These are phyloP conservation scores for Incurvaria masculella DNA, from an alignment of 2,888 invertebrate genomes.

Conservation along the genomic window DNA sequence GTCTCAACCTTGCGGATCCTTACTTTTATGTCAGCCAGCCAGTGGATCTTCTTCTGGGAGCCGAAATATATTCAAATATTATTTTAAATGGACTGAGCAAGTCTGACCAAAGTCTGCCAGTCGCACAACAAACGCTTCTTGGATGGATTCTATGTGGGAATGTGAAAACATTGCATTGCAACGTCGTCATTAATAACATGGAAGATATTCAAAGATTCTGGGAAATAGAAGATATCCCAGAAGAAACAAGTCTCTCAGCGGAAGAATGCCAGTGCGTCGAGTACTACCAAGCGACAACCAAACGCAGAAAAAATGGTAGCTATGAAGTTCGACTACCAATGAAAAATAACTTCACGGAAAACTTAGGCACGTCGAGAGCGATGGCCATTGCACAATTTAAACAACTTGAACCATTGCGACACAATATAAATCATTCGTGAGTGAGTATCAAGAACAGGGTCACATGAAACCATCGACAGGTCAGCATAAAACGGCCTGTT, in stretches of 20 bases:
- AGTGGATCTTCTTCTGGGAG: slow-evolving; percentile 8
- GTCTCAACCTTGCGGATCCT: slow-evolving; percentile 15
- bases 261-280: slow-evolving; percentile 2
- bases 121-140: slow-evolving; percentile 16
- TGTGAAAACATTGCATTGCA: slow-evolving; percentile 7
- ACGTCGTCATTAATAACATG: slow-evolving; percentile 6
- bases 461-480: slow-evolving; percentile 9
- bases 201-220: slow-evolving; percentile 8
- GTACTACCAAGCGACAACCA: too few relatives aligned
- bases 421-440: slow-evolving; percentile 13
- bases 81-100: slow-evolving; percentile 8
- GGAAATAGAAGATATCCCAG: slow-evolving; percentile 9
- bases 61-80: slow-evolving; percentile 12
- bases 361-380: slow-evolving; percentile 14
- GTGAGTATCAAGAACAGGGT: slow-evolving; percentile 10
- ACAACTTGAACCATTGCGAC: slow-evolving; percentile 3
- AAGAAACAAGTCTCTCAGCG: too few relatives aligned
- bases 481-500: too few relatives aligned
- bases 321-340: slow-evolving; percentile 14
- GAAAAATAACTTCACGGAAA: slow-evolving; percentile 6
- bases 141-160: too few relatives aligned
- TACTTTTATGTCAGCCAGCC: slow-evolving; percentile 7
- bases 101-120: slow-evolving; percentile 5
- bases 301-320: too few relatives aligned
- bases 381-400: slow-evolving; percentile 16